Conservation (phyloP, 2,113 vertebrate species). For the Tachuris rubrigastra region DNA sequence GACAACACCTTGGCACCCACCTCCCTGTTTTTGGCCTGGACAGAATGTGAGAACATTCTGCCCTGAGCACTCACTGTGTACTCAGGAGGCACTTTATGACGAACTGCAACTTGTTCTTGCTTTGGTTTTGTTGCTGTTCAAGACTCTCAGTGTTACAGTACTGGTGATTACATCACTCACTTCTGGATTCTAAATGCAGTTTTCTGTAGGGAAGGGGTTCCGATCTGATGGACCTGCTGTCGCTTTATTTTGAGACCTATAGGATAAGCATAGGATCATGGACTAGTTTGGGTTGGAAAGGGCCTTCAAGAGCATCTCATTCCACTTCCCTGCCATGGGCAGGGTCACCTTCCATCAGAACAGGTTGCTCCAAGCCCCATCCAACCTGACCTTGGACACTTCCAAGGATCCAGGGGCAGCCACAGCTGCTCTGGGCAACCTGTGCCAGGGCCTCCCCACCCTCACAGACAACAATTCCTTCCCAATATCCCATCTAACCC, state of each 20-base stretch:
- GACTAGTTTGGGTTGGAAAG: not conserved
- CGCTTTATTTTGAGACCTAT: not conserved
- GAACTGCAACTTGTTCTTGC: not conserved
- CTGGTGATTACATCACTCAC: not conserved
- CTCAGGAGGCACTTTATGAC: not conserved
- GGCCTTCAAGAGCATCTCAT: not conserved
- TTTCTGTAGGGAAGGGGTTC: not conserved
- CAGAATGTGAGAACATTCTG: not conserved
- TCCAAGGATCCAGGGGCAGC: not conserved
- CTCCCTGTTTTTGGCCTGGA: not conserved
- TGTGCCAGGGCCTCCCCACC: not conserved
- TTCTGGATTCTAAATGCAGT: not conserved
- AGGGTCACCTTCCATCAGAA: not conserved
- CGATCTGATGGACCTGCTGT: not conserved
- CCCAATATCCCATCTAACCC: accelerated
- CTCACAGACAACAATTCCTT: not conserved
- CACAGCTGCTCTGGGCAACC: not conserved
- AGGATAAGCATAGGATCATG: not conserved
- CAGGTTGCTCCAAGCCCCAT: accelerated
- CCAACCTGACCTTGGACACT: not conserved
- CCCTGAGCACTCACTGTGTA: not conserved
- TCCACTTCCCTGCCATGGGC: not conserved
- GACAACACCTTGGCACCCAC: not conserved
- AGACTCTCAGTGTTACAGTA: not conserved
- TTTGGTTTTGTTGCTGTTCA: not conserved